phyloP scores from a whole-genome alignment of 2,113 vertebrate species.

The Eulacestoma nigropectus region DNA sequence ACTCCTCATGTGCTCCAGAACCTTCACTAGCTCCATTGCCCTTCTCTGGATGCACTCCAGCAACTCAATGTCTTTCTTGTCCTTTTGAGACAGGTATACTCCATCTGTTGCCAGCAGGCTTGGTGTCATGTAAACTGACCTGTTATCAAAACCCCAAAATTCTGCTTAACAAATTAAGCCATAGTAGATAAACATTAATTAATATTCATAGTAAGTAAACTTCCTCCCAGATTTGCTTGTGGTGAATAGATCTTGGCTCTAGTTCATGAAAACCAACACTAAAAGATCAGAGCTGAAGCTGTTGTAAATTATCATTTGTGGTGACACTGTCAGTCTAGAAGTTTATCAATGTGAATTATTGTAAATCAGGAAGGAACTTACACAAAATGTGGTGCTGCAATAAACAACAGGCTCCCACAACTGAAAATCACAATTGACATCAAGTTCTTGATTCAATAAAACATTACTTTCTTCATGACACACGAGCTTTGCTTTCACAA shows the following conservation, averaged over 20 bases:
- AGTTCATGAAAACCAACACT: background rate
- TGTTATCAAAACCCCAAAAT: background rate
- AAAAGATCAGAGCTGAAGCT: slow-evolving; percentile 10
- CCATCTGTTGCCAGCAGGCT: background rate
- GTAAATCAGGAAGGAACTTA: background rate
- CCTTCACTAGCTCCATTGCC: background rate
- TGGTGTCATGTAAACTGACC: background rate
- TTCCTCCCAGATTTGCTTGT: slow-evolving; percentile 10
- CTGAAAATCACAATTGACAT: background rate
- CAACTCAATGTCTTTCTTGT: background rate
- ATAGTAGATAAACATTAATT: background rate
- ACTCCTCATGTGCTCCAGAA: background rate
- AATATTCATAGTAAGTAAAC: slow-evolving; percentile 19
- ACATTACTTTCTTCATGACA: background rate
- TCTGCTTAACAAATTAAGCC: slow-evolving; percentile 9
- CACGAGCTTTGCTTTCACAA: background rate
- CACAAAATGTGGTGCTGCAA: background rate
- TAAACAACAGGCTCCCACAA: background rate
- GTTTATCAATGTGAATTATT: background rate
- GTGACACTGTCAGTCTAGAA: background rate
- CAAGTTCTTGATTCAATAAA: slow-evolving; percentile 1
- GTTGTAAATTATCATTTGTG: background rate
- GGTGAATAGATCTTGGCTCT: slow-evolving; percentile 20
- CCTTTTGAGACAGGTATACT: background rate
- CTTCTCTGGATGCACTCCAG: background rate